Evolutionary conservation across 1,140 invertebrate species (phyloP).

Genomic region (Brachionus angularis): DNA sequence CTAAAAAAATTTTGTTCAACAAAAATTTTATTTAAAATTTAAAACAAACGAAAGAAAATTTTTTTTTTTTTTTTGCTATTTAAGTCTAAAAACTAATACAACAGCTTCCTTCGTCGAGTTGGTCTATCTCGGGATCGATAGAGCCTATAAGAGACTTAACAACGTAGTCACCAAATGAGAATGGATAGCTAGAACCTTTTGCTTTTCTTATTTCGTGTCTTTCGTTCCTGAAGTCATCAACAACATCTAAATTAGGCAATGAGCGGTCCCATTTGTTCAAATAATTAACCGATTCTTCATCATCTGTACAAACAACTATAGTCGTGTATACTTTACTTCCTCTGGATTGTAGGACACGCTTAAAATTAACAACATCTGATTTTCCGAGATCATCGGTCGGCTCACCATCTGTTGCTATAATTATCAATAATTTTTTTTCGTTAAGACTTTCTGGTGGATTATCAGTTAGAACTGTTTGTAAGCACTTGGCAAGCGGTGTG

Average conservation of each 20-base stretch:
- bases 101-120: slow-evolving; percentile 25
- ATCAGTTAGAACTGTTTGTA: slow-evolving; percentile 12
- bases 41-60: no score
- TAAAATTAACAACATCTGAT: background rate
- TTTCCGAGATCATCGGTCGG: slow-evolving; percentile 35
- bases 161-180: slow-evolving; percentile 42
- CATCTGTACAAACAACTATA: slow-evolving; percentile 35
- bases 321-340: slow-evolving; percentile 11
- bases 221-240: slow-evolving; percentile 39
- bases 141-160: slow-evolving; percentile 36
- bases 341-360: slow-evolving; percentile 26
- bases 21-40: no score
- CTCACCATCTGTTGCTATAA: slow-evolving; percentile 39
- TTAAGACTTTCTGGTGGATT: background rate
- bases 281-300: slow-evolving; percentile 29
- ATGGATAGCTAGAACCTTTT: slow-evolving; percentile 10
- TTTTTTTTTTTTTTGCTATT: no score
- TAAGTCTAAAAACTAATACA: slow-evolving; percentile 24
- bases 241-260: slow-evolving; percentile 32
- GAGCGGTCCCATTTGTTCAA: slow-evolving; percentile 35
- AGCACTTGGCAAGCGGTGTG: background rate
- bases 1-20: no score
- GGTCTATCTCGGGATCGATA: slow-evolving; percentile 25
- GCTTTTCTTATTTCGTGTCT: slow-evolving; percentile 24
- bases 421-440: slow-evolving; percentile 36